A percentile compares a stretch with the other conserved stretches of the same genome.
Evolutionary conservation across 2,113 vertebrate species (phyloP).

Genomic region (Bucco capensis): DNA sequence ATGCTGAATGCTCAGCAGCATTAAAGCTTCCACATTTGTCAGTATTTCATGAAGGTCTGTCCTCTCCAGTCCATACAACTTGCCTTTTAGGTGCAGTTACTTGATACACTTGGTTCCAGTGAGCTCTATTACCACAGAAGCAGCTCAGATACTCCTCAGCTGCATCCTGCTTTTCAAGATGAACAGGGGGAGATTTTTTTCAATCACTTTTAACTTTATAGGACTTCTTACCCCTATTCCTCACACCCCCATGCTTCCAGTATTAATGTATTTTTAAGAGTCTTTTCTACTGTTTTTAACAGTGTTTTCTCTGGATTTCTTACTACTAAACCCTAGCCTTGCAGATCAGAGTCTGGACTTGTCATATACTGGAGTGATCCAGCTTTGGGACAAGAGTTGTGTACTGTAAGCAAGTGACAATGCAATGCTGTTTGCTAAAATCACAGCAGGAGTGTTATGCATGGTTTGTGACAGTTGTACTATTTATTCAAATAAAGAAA

Average conservation of each 20-base stretch:
- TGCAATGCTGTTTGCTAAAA: constrained; percentile 25
- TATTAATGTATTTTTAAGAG: constrained; percentile 30
- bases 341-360: background rate
- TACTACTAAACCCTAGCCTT: constrained; percentile 29
- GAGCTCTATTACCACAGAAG: background rate
- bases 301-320: constrained; percentile 48
- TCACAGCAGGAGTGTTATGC: background rate
- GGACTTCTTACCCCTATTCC: background rate
- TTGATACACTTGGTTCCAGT: background rate
- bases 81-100: background rate
- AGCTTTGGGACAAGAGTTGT: background rate
- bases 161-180: background rate
- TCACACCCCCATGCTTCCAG: background rate
- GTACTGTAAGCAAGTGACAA: constrained; percentile 52
- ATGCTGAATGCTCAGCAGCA: background rate
- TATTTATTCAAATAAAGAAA: constrained; percentile 55
- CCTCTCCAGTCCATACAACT: background rate
- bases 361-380: background rate
- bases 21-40: background rate
- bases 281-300: constrained; percentile 42
- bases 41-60: background rate
- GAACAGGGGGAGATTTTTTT: background rate
- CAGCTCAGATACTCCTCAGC: background rate
- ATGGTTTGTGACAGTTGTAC: background rate
- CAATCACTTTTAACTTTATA: background rate